phyloP scores from a whole-genome alignment of 2,113 vertebrate genomes.

The Forbesichthys agassizii region DNA sequence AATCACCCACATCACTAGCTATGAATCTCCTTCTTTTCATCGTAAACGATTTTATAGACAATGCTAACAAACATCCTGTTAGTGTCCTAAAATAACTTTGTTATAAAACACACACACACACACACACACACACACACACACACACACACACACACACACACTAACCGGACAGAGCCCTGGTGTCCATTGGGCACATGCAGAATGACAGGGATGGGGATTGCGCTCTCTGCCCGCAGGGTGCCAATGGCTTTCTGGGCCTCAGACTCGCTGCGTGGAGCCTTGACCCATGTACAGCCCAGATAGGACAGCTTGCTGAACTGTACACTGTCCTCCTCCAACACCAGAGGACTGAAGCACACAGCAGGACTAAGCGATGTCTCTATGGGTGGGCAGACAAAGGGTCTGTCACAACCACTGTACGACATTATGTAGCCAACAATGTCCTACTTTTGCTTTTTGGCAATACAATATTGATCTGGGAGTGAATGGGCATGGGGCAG shows the following conservation, averaged over 20 bases:
- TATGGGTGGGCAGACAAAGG: constrained; percentile 17
- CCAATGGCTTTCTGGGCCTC: constrained; percentile 92
- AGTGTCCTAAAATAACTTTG: no score
- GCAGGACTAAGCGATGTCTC: constrained; percentile 24
- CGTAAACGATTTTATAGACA: neutral
- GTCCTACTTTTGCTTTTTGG: no score
- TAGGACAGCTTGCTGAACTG: constrained; percentile 96
- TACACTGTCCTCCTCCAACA: constrained; percentile 90
- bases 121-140: neutral
- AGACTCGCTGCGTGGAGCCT: constrained; percentile 87
- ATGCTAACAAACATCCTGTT: neutral
- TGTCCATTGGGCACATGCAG: constrained; percentile 92
- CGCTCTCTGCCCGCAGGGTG: constrained; percentile 83
- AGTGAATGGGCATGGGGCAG: no score
- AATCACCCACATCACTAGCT: no score
- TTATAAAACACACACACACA: neutral
- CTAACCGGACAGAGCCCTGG: constrained; percentile 93
- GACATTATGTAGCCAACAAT: no score
- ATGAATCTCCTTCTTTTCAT: no score
- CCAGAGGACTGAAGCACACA: constrained; percentile 33
- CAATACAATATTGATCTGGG: no score
- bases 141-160: constrained; percentile 4
- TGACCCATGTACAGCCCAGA: constrained; percentile 91
- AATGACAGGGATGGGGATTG: constrained; percentile 83
- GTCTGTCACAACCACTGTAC: no score